Evolutionary conservation across 2,113 vertebrate genomes (phyloP), one percentile per base, ranked within the genome.

Genomic region (Heloderma charlesbogerti): DNA sequence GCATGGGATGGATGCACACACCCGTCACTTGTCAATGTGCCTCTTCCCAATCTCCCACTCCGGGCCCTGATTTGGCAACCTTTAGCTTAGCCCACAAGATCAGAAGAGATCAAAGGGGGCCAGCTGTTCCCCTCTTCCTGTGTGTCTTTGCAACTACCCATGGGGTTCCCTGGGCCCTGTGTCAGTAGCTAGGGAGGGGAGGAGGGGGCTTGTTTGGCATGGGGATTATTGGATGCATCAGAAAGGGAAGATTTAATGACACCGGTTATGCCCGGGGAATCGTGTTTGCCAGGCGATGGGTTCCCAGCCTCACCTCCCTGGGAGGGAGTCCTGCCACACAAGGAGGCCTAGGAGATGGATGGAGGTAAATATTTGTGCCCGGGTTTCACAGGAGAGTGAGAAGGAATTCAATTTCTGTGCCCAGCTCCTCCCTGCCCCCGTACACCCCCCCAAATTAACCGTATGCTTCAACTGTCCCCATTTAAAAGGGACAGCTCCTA

Each of bases 351-450:
- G 89, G 92, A 96, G 95, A 96, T 94, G 93, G 95, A 95, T 93
- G 92, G 95, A 97, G 97, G 97, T 97, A 97, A 96, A 97, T 97
- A 96, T 95, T 96, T 97, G 96, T 93, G 94, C 95, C 95, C 92
- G 90, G 94, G 94, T 95, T 96, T 97, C 97, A 94, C 96, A 96
- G 96, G 94, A 93, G 89, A 25, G 95, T 94, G 89, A 94, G 92
- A 97, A 97, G 95, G 96, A 97, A 96, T 96, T 95, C 95, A 94
- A 96, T 95, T 96, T 95, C 94, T 95, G 94, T 92, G 90, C 96
- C 95, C 95, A 95, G 94, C 93, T 94, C 93, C 92, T 91, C 94
- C 88, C 94, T 8, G 29, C 0, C 91, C 94, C 0, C 29, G 13
- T 13, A 51, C 4, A 51, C 80, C 27, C 25, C 71, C 12, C 2